These are phyloP conservation scores for Natator depressus DNA, from an alignment of 2,113 vertebrate genomes.

Conservation along the genomic window DNA sequence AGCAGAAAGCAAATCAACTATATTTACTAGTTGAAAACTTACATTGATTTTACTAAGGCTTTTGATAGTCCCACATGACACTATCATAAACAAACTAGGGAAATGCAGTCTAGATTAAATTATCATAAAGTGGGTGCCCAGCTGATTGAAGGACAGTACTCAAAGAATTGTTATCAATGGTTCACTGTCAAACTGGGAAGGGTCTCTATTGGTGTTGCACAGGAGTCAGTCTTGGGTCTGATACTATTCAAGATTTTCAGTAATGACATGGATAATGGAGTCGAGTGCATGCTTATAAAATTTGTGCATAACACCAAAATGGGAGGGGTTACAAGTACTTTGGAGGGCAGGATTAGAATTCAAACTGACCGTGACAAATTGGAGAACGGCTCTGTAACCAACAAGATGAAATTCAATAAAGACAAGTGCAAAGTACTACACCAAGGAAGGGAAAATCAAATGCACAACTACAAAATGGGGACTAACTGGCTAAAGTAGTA, in stretches of 20 bases:
- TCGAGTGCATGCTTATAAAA: not conserved
- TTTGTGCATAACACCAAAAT: not conserved
- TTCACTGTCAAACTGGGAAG: not conserved
- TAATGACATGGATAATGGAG: not conserved
- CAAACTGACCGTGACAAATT: not conserved
- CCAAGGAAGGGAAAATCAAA: no score
- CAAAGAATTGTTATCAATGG: not conserved
- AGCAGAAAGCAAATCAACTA: not conserved
- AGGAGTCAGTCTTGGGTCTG: not conserved
- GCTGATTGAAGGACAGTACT: not conserved
- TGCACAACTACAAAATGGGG: not conserved
- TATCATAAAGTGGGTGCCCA: not conserved
- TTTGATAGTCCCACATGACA: not conserved
- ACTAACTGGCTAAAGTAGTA: not conserved
- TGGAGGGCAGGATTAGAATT: not conserved
- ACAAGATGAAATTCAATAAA: not conserved
- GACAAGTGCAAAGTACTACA: no score
- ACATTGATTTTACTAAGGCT: not conserved
- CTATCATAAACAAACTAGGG: not conserved
- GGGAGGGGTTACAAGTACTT: not conserved
- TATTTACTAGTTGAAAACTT: not conserved
- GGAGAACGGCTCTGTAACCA: not conserved
- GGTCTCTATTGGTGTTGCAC: not conserved
- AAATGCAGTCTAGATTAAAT: not conserved
- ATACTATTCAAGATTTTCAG: not conserved